phyloP scores from a whole-genome alignment of 1,140 invertebrate genomes.

The Potamilus streckersoni region DNA sequence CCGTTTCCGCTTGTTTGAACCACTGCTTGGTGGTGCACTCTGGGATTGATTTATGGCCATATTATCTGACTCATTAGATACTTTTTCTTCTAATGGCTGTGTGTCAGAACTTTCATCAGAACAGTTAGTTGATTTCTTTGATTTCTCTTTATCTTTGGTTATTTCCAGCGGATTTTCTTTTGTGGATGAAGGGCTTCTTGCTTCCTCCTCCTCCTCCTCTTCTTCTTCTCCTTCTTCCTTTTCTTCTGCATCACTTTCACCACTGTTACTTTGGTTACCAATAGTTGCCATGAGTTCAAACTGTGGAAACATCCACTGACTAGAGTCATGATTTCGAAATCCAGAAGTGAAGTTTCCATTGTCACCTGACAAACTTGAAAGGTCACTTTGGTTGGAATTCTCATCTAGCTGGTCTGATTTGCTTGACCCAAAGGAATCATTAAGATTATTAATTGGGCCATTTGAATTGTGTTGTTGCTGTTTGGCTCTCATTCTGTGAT shows the following conservation, averaged over 20 bases:
- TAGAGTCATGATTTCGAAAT: conserved; percentile 46
- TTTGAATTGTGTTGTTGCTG: conserved; percentile 61
- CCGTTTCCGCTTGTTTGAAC: conserved; percentile 82
- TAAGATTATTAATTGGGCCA: conserved; percentile 22
- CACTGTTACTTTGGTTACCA: conserved; percentile 15
- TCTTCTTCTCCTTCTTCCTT: conserved; percentile 38
- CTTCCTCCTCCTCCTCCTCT: conserved; percentile 26
- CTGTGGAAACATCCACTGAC: conserved; percentile 65
- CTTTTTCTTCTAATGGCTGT: conserved; percentile 13
- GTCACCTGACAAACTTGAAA: conserved; percentile 63
- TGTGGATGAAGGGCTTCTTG: conserved; percentile 15
- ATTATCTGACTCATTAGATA: conserved; percentile 17
- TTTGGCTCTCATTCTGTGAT: conserved; percentile 98
- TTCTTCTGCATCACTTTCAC: conserved; percentile 30
- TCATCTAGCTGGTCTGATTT: conserved; percentile 58
- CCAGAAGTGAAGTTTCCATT: conserved; percentile 35
- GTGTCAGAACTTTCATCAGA: conserved; percentile 32
- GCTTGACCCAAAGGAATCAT: conserved; percentile 11
- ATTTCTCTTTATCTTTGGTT: conserved; percentile 23
- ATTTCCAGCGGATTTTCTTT: conserved; percentile 17
- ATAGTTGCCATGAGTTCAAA: conserved; percentile 51
- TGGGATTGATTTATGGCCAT: conserved; percentile 8
- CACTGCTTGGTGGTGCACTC: conserved; percentile 25
- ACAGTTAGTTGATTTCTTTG: conserved; percentile 28
- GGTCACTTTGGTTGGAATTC: conserved; percentile 64